These are phyloP conservation scores for Embidobia sp. DNA, from an alignment of 2,888 invertebrate genomes.

Conservation along the genomic window DNA sequence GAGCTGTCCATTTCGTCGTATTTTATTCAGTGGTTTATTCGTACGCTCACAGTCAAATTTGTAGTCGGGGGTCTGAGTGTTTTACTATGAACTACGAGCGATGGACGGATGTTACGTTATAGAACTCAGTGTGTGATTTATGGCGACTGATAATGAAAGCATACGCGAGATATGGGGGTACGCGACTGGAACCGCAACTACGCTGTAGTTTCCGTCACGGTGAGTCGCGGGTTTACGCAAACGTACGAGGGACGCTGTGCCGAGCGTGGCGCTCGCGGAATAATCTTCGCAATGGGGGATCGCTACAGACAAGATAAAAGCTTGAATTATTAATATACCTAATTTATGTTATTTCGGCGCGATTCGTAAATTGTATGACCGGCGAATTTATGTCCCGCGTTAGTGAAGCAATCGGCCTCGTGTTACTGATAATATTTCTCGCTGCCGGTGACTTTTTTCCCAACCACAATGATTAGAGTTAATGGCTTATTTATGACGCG, in stretches of 20 bases:
- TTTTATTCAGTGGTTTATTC: conserved; percentile 50
- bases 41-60: conserved; percentile 37
- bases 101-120: conserved; percentile 79
- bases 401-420: conserved; percentile 5
- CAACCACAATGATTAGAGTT: conserved; percentile 9
- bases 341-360: conserved; percentile 68
- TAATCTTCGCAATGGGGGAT: conserved; percentile 70
- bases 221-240: conserved; percentile 62
- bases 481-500: conserved; percentile 6
- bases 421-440: conserved; percentile 34
- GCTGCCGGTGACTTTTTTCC: background rate
- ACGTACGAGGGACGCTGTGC: conserved; percentile 39
- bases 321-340: conserved; percentile 74
- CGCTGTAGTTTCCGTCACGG: conserved; percentile 75
- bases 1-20: conserved; percentile 48
- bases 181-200: conserved; percentile 65
- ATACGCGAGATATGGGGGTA: conserved; percentile 73
- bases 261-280: conserved; percentile 61
- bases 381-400: conserved; percentile 37
- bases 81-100: conserved; percentile 72
- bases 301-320: conserved; percentile 72
- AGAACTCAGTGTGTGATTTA: conserved; percentile 76
- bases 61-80: conserved; percentile 57
- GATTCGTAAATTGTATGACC: conserved; percentile 48
- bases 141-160: conserved; percentile 80